Evolutionary conservation across 1,140 invertebrate genomes (phyloP), one percentile per base, ranked within the genome.

Genomic region (Cydia fagiglandana): DNA sequence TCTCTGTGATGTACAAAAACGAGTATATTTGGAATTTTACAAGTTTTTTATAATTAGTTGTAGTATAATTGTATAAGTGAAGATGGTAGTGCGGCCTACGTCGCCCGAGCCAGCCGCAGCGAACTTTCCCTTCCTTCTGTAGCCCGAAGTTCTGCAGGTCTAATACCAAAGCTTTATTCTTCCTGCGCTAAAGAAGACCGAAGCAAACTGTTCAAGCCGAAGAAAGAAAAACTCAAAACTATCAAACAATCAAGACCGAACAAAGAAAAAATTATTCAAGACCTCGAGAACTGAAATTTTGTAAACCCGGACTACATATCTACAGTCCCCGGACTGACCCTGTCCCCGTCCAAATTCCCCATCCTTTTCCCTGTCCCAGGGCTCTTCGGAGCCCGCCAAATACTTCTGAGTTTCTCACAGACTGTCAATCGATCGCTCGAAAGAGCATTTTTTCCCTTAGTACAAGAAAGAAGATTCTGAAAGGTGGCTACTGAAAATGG

Each of bases 11-110:
- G 89, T 91, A 92, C 89, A 92, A 84, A 84, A 88, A 86, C 81
- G 82, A 89, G 86, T 87, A 92, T 91, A 90, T 91, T 90, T 92
- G 84, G 87, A 86, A 88, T 88, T 91, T 91, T 92, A 91, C 90
- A 91, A 90, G 88, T 91, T 92, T 92, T 91, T 92, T 91, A 92
- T 91, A 91, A 91, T 91, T 92, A 92, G 89, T 91, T 91, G 88
- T 92, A 90, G 88, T 87, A 84, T 88, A 88, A 88, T 88, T 86
- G 87, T 87, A 89, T 91, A 92, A 92, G 90, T 90, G 86, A 91
- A 92, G 89, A 87, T 89, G 84, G 84, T 83, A 83, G 80, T 76
- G 84, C 77, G 82, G 74, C 75, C 81, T 74, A 66, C 77, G 38
- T 75, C 73, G 79, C 75, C 73, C 70, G 77, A 76, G 80, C 77